A percentile compares a stretch with the other conserved stretches of the same genome.
Conservation (phyloP, 64 coral and sea anemone species). For the Hydrozoanthus tunicans region DNA sequence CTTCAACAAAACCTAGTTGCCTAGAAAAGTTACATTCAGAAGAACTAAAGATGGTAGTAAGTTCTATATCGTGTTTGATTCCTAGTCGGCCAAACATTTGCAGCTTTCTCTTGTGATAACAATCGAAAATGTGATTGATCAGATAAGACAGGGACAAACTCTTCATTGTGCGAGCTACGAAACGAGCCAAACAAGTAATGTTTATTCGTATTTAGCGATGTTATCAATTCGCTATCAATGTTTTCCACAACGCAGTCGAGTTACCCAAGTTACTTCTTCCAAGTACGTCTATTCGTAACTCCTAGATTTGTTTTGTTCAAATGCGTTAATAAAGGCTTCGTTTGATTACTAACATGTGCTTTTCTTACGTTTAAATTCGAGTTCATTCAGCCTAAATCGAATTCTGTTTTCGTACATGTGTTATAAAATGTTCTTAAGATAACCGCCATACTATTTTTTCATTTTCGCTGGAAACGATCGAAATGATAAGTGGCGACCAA, state of each 20-base stretch:
- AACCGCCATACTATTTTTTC: not conserved
- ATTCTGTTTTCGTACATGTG: not conserved
- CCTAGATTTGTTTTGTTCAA: not conserved
- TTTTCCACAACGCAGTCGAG: not conserved
- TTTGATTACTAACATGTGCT: not conserved
- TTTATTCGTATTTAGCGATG: slow-evolving; percentile 25
- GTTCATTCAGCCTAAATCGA: not conserved
- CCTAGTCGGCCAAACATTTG: not conserved
- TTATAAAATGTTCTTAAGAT: not conserved
- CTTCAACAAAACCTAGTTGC: not conserved
- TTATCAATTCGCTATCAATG: slow-evolving; percentile 5
- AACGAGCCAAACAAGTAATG: slow-evolving; percentile 19
- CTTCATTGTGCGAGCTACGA: not conserved
- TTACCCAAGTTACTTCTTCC: not conserved
- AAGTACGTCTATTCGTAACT: not conserved
- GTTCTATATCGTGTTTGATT: not conserved
- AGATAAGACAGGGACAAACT: slow-evolving; percentile 15
- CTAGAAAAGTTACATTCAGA: not conserved
- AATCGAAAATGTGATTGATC: slow-evolving; percentile 17
- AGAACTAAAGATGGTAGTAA: not conserved
- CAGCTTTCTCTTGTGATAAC: slow-evolving; percentile 45
- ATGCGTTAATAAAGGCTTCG: not conserved
- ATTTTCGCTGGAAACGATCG: not conserved
- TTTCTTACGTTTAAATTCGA: not conserved
- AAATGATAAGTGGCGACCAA: not conserved